A percentile compares a stretch with the other conserved stretches of the same genome.
phyloP scores from a whole-genome alignment of 2,888 invertebrate species.

The Tanytarsus gracilentus region DNA sequence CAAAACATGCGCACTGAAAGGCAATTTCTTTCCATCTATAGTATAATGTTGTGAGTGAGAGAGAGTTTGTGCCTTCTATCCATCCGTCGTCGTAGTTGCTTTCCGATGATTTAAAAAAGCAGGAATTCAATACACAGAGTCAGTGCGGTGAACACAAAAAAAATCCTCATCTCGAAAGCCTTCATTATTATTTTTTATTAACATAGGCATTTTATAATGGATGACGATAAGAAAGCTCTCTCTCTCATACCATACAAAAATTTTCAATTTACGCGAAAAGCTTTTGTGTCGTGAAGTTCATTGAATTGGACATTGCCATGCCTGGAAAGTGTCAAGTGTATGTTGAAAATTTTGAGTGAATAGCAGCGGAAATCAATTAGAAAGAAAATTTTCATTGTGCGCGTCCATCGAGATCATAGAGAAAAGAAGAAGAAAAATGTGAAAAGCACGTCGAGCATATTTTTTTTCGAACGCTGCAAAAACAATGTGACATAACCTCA shows the following conservation, averaged over 20 bases:
- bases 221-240: background rate
- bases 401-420: background rate
- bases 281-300: background rate
- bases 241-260: background rate
- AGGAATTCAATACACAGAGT: constrained; percentile 11
- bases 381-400: background rate
- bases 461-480: background rate
- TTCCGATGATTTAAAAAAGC: constrained; percentile 6
- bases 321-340: too few relatives aligned
- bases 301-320: background rate
- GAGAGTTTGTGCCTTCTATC: constrained; percentile 8
- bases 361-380: constrained; percentile 2
- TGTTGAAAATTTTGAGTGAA: too few relatives aligned
- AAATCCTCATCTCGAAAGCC: constrained; percentile 15
- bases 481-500: constrained; percentile 29
- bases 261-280: background rate
- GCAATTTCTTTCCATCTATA: too few relatives aligned
- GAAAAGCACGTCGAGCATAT: constrained; percentile 24
- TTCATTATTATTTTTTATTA: background rate
- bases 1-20: too few relatives aligned
- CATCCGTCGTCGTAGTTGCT: background rate
- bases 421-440: constrained; percentile 17
- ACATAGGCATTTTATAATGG: background rate
- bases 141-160: constrained; percentile 27
- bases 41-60: too few relatives aligned